These are phyloP conservation scores for Spatulosminthurus flaviceps DNA, from an alignment of 2,888 invertebrate genomes.

Conservation along the genomic window DNA sequence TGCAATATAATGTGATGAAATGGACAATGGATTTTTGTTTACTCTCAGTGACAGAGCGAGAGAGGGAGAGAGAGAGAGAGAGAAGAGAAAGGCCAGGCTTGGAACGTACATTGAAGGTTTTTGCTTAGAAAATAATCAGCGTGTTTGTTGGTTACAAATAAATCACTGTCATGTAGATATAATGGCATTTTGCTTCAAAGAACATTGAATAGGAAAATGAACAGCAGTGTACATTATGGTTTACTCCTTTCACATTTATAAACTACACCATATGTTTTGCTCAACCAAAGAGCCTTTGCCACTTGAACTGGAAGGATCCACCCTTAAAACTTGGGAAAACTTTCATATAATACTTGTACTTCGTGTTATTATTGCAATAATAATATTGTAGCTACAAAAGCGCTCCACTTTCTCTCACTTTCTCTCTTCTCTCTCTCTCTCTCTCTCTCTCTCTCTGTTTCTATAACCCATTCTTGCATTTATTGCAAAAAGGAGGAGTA, in stretches of 20 bases:
- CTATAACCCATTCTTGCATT: too few relatives aligned
- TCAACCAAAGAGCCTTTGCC: too few relatives aligned
- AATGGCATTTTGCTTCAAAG: slow-evolving; percentile 26
- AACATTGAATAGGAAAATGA: slow-evolving; percentile 24
- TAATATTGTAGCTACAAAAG: neutral
- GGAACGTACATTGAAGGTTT: neutral
- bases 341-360: too few relatives aligned
- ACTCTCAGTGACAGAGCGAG: too few relatives aligned
- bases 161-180: slow-evolving; percentile 36
- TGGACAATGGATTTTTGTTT: too few relatives aligned
- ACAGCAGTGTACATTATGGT: neutral
- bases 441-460: too few relatives aligned
- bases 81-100: neutral
- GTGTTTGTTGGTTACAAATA: slow-evolving; percentile 33
- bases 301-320: neutral
- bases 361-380: neutral
- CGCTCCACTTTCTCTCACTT: neutral
- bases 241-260: neutral
- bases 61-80: too few relatives aligned
- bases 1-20: too few relatives aligned
- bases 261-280: too few relatives aligned
- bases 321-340: slow-evolving; percentile 20
- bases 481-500: neutral
- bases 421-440: too few relatives aligned
- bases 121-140: slow-evolving; percentile 20